Conservation (phyloP, 92 coral and sea anemone species). For the Scolanthus callimorphus region DNA sequence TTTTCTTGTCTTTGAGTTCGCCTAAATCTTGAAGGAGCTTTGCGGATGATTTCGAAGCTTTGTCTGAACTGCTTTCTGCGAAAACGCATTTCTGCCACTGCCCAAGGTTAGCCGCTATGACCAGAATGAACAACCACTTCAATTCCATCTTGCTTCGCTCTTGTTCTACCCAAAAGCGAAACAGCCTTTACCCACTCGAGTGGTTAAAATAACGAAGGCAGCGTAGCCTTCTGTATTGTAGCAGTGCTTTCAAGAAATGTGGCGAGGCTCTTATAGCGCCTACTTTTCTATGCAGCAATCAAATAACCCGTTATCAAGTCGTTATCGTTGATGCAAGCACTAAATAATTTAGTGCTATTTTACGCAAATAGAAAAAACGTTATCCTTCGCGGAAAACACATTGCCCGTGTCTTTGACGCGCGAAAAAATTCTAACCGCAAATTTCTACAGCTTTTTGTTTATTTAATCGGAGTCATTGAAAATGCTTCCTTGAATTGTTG, state of each 20-base stretch:
- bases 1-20: too few relatives aligned
- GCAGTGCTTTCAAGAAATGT: not conserved
- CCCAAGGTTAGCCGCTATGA: not conserved
- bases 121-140: not conserved
- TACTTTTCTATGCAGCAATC: not conserved
- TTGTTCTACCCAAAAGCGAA: not conserved
- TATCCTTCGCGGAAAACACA: conserved; percentile 7
- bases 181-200: too few relatives aligned
- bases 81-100: not conserved
- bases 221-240: not conserved
- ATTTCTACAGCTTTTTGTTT: not conserved
- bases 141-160: too few relatives aligned
- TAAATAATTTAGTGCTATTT: conserved; percentile 24
- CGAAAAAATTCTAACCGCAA: conserved; percentile 19
- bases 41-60: not conserved
- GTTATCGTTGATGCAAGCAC: conserved; percentile 12
- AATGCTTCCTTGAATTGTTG: too few relatives aligned
- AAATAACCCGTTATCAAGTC: conserved; percentile 26
- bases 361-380: conserved; percentile 24
- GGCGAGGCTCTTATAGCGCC: not conserved
- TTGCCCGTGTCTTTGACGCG: conserved; percentile 6
- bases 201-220: too few relatives aligned
- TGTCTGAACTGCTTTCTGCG: not conserved
- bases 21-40: not conserved
- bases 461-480: not conserved